Conservation (phyloP, 2,888 invertebrate species). For the Pardosa pseudoannulata region DNA sequence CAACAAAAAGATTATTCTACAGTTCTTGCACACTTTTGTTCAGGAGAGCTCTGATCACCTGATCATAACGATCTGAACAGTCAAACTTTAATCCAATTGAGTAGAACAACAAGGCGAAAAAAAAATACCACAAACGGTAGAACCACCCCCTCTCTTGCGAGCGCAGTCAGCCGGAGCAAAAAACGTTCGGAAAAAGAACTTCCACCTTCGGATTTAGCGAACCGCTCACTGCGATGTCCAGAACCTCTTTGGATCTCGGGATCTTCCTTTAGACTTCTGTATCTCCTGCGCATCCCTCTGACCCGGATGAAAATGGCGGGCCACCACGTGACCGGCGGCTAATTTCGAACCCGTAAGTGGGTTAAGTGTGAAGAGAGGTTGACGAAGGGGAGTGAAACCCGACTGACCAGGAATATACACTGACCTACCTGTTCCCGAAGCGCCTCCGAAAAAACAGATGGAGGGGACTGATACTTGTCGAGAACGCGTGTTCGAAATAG, state of each 20-base stretch:
- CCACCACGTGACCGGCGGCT: conserved; percentile 65
- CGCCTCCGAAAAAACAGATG: neutral
- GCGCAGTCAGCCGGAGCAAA: neutral
- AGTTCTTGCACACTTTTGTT: neutral
- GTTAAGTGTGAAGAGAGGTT: conserved; percentile 67
- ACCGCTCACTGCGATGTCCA: neutral
- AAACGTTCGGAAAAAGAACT: neutral
- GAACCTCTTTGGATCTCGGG: neutral
- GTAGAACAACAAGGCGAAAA: neutral
- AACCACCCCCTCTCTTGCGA: neutral
- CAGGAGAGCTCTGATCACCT: too few relatives aligned
- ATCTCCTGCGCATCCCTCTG: conserved; percentile 13
- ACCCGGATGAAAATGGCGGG: conserved; percentile 46
- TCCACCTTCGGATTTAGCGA: neutral
- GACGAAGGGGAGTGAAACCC: conserved; percentile 22
- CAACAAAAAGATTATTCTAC: neutral
- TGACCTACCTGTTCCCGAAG: neutral
- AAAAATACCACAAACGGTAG: too few relatives aligned
- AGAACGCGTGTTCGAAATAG: neutral
- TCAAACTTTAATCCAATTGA: neutral
- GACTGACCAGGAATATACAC: neutral
- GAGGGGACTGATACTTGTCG: neutral
- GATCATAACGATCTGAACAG: too few relatives aligned
- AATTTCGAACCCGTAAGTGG: conserved; percentile 56
- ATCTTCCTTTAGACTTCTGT: neutral